A percentile compares a stretch with the other conserved stretches of the same genome.
phyloP scores from a whole-genome alignment of 1,140 invertebrate species.

The Laupala kohalensis region DNA sequence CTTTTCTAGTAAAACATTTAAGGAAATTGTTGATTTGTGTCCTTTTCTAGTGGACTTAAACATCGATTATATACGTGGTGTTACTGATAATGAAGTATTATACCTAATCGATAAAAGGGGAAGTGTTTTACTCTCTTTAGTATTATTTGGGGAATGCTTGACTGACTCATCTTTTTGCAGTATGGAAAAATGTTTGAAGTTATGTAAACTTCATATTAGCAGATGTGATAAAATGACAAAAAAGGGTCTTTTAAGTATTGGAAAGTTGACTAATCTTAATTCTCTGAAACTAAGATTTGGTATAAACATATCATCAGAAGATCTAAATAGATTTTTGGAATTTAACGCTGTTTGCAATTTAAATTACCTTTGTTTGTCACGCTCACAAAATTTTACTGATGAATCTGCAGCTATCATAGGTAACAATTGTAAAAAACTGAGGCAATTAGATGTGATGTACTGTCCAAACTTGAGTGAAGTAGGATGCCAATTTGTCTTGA shows the following conservation, averaged over 20 bases:
- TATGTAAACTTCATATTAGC: slow-evolving; percentile 11
- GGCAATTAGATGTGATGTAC: slow-evolving; percentile 1
- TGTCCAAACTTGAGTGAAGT: slow-evolving; percentile 1
- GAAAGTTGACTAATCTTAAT: slow-evolving; percentile 5
- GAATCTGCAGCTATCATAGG: background rate
- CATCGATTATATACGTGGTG: slow-evolving; percentile 10
- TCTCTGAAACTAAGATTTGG: slow-evolving; percentile 2
- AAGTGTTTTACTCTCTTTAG: slow-evolving; percentile 1
- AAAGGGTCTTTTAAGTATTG: slow-evolving; percentile 9
- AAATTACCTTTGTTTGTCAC: slow-evolving; percentile 9
- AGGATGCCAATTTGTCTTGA: background rate
- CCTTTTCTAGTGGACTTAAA: slow-evolving; percentile 8
- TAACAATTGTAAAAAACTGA: slow-evolving; percentile 8
- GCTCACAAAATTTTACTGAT: background rate
- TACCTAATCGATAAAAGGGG: slow-evolving; percentile 5
- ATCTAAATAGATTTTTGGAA: background rate
- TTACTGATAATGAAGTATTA: slow-evolving; percentile 12
- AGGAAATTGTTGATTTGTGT: slow-evolving; percentile 4
- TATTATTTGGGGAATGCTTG: slow-evolving; percentile 11
- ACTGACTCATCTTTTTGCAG: slow-evolving; percentile 7
- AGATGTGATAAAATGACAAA: slow-evolving; percentile 10
- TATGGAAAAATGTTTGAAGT: slow-evolving; percentile 6
- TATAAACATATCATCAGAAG: background rate
- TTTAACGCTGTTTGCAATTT: background rate
- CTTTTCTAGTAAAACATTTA: background rate